Base-by-base conservation (phyloP, 2,113 vertebrate genomes). In the Psephotus haematonotus region DNA sequence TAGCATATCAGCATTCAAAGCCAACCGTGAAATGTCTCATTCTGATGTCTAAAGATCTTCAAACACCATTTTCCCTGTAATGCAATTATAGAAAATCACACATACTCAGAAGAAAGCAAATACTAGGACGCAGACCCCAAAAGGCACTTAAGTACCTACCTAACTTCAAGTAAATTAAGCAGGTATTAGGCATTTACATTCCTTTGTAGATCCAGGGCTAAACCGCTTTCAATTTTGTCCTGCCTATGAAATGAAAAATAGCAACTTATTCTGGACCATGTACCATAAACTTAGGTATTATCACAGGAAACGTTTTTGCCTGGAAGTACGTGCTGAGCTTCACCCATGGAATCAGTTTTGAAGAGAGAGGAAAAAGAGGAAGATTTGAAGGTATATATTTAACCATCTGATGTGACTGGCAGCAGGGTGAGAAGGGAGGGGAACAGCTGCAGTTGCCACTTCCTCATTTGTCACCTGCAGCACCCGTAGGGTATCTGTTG, bases 81-180 rank as follows among this genome's bases (percentile, higher is more conserved):
- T 39, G 53, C 12, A 96, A 88, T 96, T 94, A 88, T 22, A 82
- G 67, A 92, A 95, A 96, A 96, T 89, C 57, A 65, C 63, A 91
- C 67, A 82, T 82, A 93, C 60, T 90, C 44, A 57, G 57, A 72
- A 77, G 44, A 93, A 72, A 88, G 67, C 29, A 93, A 93, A 91
- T 75, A 94, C 59, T 57, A 55, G 3, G 31, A 92, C 74, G 31
- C 28, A 83, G 67, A 77, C 59, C 49, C 49, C 59, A 70, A 77
- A 92, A 83, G 31, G 11, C 41, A 59, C 35, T 88, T 88, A 80
- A 69, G 47, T 60, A 72, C n/a, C 39, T 60, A 72, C n/a, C 39
- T 71, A 84, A 77, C 68, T 86, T 95, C 53, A 81, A 70, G 25
- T 13, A 93, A 94, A 92, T 94, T 93, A 90, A 70, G 17, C 22